Evolutionary conservation across 2,113 vertebrate species (phyloP).

Genomic region (Clarias batrachus): DNA sequence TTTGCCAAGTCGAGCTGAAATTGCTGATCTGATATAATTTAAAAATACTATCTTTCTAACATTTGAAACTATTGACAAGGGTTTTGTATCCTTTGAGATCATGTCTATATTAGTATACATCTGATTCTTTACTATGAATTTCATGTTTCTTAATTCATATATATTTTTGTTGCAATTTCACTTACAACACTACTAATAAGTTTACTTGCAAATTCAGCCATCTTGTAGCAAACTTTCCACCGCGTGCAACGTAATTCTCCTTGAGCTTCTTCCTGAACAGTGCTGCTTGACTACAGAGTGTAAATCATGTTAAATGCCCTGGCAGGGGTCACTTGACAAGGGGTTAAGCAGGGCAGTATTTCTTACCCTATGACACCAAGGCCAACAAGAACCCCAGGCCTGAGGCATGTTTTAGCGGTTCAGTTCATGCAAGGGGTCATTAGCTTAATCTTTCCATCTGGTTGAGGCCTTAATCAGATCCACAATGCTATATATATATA

Average conservation of each 20-base stretch:
- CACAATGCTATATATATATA: conserved; percentile 40
- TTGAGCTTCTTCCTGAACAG: conserved; percentile 26
- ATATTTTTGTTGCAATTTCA: no score
- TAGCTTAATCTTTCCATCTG: conserved; percentile 57
- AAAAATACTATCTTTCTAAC: not conserved
- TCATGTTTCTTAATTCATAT: no score
- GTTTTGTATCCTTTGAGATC: not conserved
- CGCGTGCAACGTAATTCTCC: not conserved
- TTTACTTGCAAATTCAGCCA: not conserved
- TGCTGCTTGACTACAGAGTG: conserved; percentile 62
- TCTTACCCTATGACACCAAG: conserved; percentile 72
- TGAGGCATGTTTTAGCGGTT: conserved; percentile 63
- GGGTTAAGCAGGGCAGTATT: conserved; percentile 70
- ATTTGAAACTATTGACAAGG: not conserved
- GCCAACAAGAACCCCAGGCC: conserved; percentile 60
- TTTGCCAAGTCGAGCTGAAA: conserved; percentile 66
- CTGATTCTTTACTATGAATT: no score
- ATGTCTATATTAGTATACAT: no score
- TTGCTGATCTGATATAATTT: conserved; percentile 36
- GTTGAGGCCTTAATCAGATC: conserved; percentile 61
- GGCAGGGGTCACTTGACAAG: conserved; percentile 61
- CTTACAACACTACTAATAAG: no score
- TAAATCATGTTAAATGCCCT: conserved; percentile 67
- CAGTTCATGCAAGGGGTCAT: conserved; percentile 67
- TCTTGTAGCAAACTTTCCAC: not conserved